Conservation (phyloP, 2,797 vertebrate genomes). For the Phalloptychus januarius region DNA sequence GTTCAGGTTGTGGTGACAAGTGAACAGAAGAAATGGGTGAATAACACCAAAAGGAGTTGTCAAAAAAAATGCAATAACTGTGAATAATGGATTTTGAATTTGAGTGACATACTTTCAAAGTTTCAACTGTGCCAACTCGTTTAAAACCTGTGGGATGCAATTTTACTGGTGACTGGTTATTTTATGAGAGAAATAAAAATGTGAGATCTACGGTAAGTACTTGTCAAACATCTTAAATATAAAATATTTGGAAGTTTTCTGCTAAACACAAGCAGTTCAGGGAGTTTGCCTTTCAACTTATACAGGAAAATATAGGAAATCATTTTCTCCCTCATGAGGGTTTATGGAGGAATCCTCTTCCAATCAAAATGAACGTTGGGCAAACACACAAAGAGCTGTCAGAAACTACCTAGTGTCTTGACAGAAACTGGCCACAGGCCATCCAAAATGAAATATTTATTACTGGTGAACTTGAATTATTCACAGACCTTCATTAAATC, state of each 20-base stretch:
- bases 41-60: not conserved
- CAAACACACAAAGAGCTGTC: conserved; percentile 40
- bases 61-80: not conserved
- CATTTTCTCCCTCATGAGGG: not conserved
- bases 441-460: conserved; percentile 46
- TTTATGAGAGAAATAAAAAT: not conserved
- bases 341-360: conserved; percentile 2
- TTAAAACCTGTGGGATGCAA: conserved; percentile 1
- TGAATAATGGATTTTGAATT: conserved; percentile 1
- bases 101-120: not conserved
- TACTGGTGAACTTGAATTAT: conserved; percentile 68
- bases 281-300: not conserved
- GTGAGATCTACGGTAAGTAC: not conserved
- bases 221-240: not conserved
- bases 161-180: not conserved
- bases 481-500: conserved; percentile 57
- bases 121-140: not conserved
- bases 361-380: conserved; percentile 24
- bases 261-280: conserved; percentile 11
- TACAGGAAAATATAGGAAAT: conserved; percentile 19
- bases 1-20: conserved; percentile 1
- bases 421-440: conserved; percentile 37
- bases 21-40: conserved; percentile 11
- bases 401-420: conserved; percentile 38
- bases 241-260: not conserved